phyloP scores from a whole-genome alignment of 2,888 invertebrate species.

The Calameuta idolon region DNA sequence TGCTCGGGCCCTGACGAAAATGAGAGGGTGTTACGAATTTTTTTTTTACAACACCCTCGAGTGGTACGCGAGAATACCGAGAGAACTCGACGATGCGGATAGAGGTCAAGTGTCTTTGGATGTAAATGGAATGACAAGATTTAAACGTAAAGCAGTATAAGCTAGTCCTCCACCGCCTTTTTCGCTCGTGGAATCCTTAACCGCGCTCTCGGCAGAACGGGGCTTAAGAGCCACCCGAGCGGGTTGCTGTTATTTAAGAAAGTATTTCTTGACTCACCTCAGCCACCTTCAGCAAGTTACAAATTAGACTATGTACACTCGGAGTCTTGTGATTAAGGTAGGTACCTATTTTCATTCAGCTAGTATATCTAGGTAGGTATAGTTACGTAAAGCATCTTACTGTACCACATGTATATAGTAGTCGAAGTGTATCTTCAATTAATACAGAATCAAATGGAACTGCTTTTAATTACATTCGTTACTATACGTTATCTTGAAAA shows the following conservation, averaged over 20 bases:
- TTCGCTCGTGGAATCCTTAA: slow-evolving; percentile 31
- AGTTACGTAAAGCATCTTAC: too few species aligned
- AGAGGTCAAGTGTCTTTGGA: slow-evolving; percentile 43
- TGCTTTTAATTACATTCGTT: too few species aligned
- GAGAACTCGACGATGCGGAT: slow-evolving; percentile 20
- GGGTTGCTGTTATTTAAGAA: slow-evolving; percentile 40
- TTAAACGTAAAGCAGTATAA: slow-evolving; percentile 41
- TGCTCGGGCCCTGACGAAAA: too few species aligned
- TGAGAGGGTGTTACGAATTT: too few species aligned
- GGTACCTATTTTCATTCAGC: too few species aligned
- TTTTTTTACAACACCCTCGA: too few species aligned
- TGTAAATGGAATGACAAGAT: slow-evolving; percentile 43
- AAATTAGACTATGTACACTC: slow-evolving; percentile 42
- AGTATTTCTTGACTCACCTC: slow-evolving; percentile 29
- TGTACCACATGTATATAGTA: too few species aligned
- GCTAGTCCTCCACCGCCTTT: slow-evolving; percentile 32
- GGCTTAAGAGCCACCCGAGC: slow-evolving; percentile 22
- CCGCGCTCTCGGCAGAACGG: slow-evolving; percentile 25
- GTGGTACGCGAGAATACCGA: too few species aligned
- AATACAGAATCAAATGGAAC: too few species aligned
- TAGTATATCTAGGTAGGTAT: too few species aligned
- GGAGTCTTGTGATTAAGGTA: slow-evolving; percentile 20
- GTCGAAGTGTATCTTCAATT: too few species aligned
- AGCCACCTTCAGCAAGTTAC: slow-evolving; percentile 31
- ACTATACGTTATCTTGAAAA: too few species aligned